Evolutionary conservation across 2,888 invertebrate genomes (phyloP), one percentile per base, ranked within the genome.

Genomic region (Lasioglossum lativentre): DNA sequence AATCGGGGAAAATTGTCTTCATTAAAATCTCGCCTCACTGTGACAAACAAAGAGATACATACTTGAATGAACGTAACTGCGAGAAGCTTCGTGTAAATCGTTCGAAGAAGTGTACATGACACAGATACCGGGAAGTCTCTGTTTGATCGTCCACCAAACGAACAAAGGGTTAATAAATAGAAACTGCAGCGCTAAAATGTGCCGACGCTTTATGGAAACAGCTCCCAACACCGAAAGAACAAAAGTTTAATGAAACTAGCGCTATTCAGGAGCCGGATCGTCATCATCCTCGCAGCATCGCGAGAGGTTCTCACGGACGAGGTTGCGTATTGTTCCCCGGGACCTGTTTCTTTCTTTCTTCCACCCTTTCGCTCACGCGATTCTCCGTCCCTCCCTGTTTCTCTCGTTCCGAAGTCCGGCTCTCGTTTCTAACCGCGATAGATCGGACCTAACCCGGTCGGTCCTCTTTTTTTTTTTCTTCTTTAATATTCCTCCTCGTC

Each of bases 221-320:
- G 23, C 63, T 63, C 63, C 16, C 12, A 27, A 12, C n/a, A 30
- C 16, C 5, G 30, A 16, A 63, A 27, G 30, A 63, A 27, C 63
- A 63, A 63, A 63, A 63, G 30, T 63, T 63, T 30, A 63, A 30
- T 16, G 63, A 30, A 63, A 63, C 63, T n/a, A 27, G 56, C 63
- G 63, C 63, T 30, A 63, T 63, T 63, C 30, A 63, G 63, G 16
- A 63, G 68, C 34, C 38, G 63, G 19, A 79, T 45, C 75, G 59
- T 68, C 82, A 19, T 19, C 27, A 16, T 40, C 3, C 14, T 56
- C 19, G 63, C 10, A 38, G 70, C 78, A 66, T 66, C 66, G 78
- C 63, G 63, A 82, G 71, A 71, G 78, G 74, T 86, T 86, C 86
- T 75, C 86, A 86, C 84, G 83, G 80, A 80, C 80, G 75, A 80